Conservation (phyloP, 1,140 invertebrate genomes). For the Eueides isabella region DNA sequence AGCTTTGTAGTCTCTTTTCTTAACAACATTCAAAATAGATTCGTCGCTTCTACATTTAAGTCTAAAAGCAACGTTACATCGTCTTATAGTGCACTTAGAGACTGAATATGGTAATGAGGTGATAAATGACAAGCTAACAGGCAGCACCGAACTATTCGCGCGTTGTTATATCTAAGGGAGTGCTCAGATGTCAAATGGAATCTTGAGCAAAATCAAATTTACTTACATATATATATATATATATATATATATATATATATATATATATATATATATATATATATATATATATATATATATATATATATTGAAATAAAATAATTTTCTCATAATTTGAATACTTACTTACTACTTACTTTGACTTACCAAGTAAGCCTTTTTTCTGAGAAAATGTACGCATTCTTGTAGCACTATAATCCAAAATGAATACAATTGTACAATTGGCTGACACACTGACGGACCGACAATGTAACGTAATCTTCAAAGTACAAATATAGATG, state of each 20-base stretch:
- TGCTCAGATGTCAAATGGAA: slow-evolving; percentile 13
- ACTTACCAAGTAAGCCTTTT: too few relatives aligned
- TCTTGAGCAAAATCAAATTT: background rate
- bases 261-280: too few relatives aligned
- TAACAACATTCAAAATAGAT: slow-evolving; percentile 14
- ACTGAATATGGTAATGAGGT: slow-evolving; percentile 33
- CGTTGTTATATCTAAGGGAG: slow-evolving; percentile 13
- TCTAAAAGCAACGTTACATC: slow-evolving; percentile 24
- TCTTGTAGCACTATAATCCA: background rate
- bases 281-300: too few relatives aligned
- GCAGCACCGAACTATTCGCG: slow-evolving; percentile 30
- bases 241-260: too few relatives aligned
- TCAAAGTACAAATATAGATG: background rate
- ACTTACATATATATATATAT: background rate
- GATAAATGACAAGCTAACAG: slow-evolving; percentile 31
- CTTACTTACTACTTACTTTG: background rate
- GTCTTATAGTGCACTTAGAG: slow-evolving; percentile 26
- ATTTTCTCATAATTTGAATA: background rate
- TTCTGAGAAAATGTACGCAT: background rate
- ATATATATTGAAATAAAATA: background rate
- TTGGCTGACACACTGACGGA: background rate
- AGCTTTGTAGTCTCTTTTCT: background rate
- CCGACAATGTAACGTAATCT: background rate
- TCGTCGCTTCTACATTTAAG: slow-evolving; percentile 16
- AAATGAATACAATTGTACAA: background rate